These are phyloP conservation scores for Acanthurus lineatus DNA, from an alignment of 2,797 vertebrate species.

Conservation along the genomic window DNA sequence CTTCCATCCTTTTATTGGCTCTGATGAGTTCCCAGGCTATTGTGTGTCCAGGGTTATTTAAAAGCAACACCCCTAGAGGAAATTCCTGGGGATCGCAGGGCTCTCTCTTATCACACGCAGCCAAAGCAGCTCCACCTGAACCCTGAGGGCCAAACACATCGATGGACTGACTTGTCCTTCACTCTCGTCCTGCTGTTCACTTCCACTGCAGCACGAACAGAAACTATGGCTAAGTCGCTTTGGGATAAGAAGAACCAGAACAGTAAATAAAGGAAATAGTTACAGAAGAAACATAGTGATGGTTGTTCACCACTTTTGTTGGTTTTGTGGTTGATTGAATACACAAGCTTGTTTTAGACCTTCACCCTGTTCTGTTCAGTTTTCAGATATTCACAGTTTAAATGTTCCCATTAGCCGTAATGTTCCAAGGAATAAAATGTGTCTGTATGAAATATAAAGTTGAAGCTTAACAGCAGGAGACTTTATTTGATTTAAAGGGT, in stretches of 20 bases:
- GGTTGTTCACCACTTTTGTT: not conserved
- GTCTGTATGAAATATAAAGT: not conserved
- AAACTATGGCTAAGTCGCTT: slow-evolving; percentile 39
- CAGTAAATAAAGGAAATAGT: slow-evolving; percentile 25
- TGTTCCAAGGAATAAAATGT: not conserved
- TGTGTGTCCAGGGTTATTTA: slow-evolving; percentile 82
- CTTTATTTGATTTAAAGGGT: slow-evolving; percentile 2
- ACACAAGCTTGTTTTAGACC: not conserved
- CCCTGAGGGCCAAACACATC: slow-evolving; percentile 72
- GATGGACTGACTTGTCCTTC: slow-evolving; percentile 75
- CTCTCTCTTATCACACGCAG: slow-evolving; percentile 75
- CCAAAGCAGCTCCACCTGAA: slow-evolving; percentile 77
- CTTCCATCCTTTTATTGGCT: slow-evolving; percentile 68
- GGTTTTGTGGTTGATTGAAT: not conserved
- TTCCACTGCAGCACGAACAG: slow-evolving; percentile 10
- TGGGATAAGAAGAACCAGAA: slow-evolving; percentile 32
- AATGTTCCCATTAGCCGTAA: not conserved
- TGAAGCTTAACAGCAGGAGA: slow-evolving; percentile 5
- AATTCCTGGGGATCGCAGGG: slow-evolving; percentile 64
- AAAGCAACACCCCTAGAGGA: slow-evolving; percentile 76
- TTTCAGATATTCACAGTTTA: not conserved
- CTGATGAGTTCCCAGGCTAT: slow-evolving; percentile 79
- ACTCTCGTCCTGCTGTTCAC: slow-evolving; percentile 58
- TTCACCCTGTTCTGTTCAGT: not conserved
- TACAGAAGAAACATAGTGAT: slow-evolving; percentile 10